phyloP scores from a whole-genome alignment of 2,797 vertebrate species.

The Eidolon dupreanum region DNA sequence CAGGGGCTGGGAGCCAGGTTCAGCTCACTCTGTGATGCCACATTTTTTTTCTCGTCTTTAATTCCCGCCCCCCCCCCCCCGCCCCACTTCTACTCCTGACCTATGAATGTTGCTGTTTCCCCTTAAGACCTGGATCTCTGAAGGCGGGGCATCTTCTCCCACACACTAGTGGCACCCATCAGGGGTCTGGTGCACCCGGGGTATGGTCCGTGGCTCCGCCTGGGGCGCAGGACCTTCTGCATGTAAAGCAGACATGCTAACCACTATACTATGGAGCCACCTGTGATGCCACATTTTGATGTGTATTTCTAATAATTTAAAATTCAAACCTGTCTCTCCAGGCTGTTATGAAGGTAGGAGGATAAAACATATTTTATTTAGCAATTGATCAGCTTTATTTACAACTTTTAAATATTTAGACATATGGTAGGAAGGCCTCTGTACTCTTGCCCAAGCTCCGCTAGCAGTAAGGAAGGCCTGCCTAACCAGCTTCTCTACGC shows the following conservation, averaged over 20 bases:
- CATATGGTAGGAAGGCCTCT: not conserved
- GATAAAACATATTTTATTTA: conserved; percentile 31
- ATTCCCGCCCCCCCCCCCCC: too few species aligned
- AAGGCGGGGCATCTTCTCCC: too few species aligned
- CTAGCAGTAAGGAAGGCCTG: not conserved
- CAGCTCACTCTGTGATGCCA: not conserved
- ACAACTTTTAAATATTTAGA: not conserved
- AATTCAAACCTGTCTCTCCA: not conserved
- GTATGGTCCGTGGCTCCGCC: too few species aligned
- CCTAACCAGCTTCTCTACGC: not conserved
- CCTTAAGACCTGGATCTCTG: too few species aligned
- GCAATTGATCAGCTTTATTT: not conserved
- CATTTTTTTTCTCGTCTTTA: too few species aligned
- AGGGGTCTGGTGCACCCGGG: too few species aligned
- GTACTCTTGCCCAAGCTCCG: not conserved
- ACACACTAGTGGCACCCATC: too few species aligned
- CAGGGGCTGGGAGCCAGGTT: not conserved
- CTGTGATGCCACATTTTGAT: not conserved
- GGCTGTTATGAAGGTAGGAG: not conserved
- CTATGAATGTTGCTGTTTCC: too few species aligned
- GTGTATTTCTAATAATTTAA: not conserved
- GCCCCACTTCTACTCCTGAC: too few species aligned
- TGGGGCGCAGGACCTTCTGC: too few species aligned
- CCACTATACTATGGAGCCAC: too few species aligned
- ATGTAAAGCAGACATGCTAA: too few species aligned